A percentile compares a stretch with the other conserved stretches of the same genome.
Conservation (phyloP, 1,140 invertebrate species). For the Meteorus sp. region DNA sequence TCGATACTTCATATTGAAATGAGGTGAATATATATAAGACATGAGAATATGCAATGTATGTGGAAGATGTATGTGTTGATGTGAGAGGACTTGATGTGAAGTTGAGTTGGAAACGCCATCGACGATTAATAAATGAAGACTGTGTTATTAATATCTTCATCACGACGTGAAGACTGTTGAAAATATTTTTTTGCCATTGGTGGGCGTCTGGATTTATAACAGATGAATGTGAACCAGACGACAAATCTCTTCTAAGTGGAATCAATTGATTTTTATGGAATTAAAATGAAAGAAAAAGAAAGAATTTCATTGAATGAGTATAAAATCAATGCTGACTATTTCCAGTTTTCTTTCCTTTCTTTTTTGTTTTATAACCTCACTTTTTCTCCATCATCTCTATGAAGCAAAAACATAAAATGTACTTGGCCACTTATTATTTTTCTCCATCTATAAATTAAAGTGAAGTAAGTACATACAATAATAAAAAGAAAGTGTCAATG, state of each 20-base stretch:
- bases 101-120: neutral
- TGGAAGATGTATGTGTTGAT: too few species aligned
- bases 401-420: too few species aligned
- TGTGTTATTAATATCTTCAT: constrained; percentile 43
- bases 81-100: too few species aligned
- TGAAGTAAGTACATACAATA: constrained; percentile 1
- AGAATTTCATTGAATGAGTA: too few species aligned
- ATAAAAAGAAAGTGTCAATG: neutral
- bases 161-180: constrained; percentile 25
- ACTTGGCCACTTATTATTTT: too few species aligned
- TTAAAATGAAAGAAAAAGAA: too few species aligned
- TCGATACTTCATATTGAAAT: constrained; percentile 4
- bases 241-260: neutral
- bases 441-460: neutral
- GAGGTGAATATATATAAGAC: constrained; percentile 7
- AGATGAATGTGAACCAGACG: neutral
- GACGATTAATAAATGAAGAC: constrained; percentile 22
- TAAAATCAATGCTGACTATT: too few species aligned
- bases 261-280: neutral
- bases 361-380: too few species aligned
- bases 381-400: too few species aligned
- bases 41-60: too few species aligned
- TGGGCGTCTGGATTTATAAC: constrained; percentile 31
- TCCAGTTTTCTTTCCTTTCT: too few species aligned
- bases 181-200: constrained; percentile 23